A percentile compares a stretch with the other conserved stretches of the same genome.
These are phyloP conservation scores for Dasypolia templi DNA, from an alignment of 2,888 invertebrate species.

Conservation along the genomic window DNA sequence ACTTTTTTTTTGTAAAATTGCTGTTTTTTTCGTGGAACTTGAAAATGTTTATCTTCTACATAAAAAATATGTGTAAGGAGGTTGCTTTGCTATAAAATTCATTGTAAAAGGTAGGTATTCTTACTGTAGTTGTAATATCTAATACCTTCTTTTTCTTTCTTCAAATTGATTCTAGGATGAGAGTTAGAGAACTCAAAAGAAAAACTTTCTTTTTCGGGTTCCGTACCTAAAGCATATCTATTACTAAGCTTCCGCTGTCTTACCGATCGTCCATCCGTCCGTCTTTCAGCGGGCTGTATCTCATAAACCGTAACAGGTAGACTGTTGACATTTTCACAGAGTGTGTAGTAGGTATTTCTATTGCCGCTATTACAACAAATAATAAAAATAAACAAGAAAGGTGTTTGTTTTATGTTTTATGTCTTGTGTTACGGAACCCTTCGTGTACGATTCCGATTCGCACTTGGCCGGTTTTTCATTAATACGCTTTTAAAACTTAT, in stretches of 20 bases:
- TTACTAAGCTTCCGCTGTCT: no score
- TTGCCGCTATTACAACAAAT: no score
- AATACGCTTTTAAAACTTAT: background rate
- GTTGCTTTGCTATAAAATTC: constrained; percentile 28
- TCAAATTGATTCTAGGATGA: background rate
- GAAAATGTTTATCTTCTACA: constrained; percentile 36
- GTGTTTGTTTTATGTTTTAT: no score
- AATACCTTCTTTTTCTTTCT: background rate
- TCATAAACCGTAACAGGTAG: no score
- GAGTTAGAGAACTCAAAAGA: background rate
- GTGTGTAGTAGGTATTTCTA: no score
- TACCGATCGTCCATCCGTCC: no score
- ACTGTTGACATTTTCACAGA: no score
- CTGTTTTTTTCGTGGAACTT: constrained; percentile 42
- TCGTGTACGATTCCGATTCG: no score
- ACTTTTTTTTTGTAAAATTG: constrained; percentile 54
- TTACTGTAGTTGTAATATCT: background rate
- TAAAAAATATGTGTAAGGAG: constrained; percentile 23
- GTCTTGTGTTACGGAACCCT: no score
- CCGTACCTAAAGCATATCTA: no score
- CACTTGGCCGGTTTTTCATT: background rate
- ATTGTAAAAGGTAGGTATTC: background rate
- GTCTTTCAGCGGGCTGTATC: no score
- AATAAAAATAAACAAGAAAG: no score
- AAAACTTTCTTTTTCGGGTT: background rate